Percentiles rank a stretch among this genome's conserved stretches.
These are phyloP conservation scores for Pollicipes pollicipes DNA, from an alignment of 1,140 invertebrate species.

Conservation along the genomic window DNA sequence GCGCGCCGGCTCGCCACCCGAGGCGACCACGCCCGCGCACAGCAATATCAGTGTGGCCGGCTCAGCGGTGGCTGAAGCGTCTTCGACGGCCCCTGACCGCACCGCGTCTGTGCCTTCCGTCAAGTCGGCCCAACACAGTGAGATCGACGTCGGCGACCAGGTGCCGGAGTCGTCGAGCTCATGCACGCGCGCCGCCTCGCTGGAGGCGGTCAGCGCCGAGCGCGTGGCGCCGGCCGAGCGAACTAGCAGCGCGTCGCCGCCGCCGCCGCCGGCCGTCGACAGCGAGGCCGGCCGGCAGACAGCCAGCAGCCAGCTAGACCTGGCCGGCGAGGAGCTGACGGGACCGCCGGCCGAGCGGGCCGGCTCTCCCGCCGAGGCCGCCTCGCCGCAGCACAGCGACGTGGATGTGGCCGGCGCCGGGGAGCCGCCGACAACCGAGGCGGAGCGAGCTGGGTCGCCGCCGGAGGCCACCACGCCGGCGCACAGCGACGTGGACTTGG, in stretches of 20 bases:
- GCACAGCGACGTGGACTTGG: neutral
- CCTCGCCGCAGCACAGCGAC: neutral
- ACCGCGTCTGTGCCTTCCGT: neutral
- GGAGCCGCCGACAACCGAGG: neutral
- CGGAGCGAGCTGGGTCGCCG: neutral
- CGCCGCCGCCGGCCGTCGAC: too few relatives aligned
- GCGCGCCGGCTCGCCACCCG: neutral
- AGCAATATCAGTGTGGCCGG: neutral
- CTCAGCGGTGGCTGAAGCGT: neutral
- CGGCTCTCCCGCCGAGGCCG: neutral
- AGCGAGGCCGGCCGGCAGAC: neutral
- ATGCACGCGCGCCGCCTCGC: neutral
- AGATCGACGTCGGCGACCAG: neutral
- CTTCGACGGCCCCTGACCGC: neutral
- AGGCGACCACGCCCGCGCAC: neutral
- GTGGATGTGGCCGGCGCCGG: neutral
- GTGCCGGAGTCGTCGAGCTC: too few relatives aligned
- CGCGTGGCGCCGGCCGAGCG: neutral
- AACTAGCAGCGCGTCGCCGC: neutral
- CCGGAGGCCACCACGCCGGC: neutral
- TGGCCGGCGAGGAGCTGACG: neutral
- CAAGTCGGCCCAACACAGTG: neutral
- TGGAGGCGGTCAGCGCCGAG: neutral
- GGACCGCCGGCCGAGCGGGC: neutral
- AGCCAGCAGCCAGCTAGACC: neutral